phyloP scores from a whole-genome alignment of 2,113 vertebrate species.

The Gallinago jamesoni region DNA sequence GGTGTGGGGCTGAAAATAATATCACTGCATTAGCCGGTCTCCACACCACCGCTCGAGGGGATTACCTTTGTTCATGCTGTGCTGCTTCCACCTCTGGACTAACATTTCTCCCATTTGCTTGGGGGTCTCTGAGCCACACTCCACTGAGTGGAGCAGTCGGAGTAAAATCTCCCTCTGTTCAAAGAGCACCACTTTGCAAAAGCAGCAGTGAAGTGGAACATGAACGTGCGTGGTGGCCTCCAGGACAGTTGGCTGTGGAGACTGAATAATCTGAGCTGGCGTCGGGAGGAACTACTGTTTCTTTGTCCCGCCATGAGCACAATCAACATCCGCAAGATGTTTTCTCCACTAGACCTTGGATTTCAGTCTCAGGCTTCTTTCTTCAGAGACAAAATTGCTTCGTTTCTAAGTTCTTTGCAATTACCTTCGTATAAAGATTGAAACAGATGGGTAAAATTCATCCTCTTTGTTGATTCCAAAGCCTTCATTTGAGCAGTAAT shows the following conservation, averaged over 20 bases:
- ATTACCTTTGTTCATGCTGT: not conserved
- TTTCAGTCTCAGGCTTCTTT: constrained; percentile 8
- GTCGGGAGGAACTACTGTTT: not conserved
- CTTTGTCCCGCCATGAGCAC: not conserved
- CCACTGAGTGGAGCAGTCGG: not conserved
- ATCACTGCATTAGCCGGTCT: not conserved
- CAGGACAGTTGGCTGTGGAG: not conserved
- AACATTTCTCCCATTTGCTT: not conserved
- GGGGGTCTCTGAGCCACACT: not conserved
- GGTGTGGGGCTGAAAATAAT: not conserved
- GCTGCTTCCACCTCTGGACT: not conserved
- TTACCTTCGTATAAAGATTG: not conserved
- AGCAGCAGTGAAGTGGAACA: not conserved
- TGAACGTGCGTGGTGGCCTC: not conserved
- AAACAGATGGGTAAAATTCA: constrained; percentile 22
- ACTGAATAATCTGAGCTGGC: not conserved
- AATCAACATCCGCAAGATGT: not conserved
- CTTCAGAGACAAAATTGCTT: not conserved
- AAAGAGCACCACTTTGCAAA: not conserved
- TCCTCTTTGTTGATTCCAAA: constrained; percentile 11
- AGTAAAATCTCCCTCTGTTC: constrained; percentile 9
- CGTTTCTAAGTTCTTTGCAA: not conserved
- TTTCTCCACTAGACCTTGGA: not conserved
- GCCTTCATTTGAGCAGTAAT: not conserved
- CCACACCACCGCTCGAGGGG: not conserved